phyloP scores from a whole-genome alignment of 1,140 invertebrate genomes.

The Procambarus virginalis region DNA sequence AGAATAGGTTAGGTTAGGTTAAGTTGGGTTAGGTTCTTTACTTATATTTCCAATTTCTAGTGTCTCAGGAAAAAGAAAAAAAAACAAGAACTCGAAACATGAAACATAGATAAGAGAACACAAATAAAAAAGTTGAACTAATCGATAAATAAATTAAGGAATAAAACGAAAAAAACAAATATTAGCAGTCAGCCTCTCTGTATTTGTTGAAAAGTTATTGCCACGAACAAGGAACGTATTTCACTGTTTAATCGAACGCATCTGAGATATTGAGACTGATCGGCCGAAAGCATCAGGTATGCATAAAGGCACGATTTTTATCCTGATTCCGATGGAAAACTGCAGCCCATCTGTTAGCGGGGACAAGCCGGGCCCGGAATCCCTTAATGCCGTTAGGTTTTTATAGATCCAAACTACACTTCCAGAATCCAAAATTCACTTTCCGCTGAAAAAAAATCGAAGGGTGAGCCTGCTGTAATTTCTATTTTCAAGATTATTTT shows the following conservation, averaged over 20 bases:
- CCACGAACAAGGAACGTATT: slow-evolving; percentile 13
- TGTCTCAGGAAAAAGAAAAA: too few relatives aligned
- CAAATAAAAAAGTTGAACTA: too few relatives aligned
- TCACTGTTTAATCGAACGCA: slow-evolving; percentile 14
- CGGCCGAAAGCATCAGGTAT: slow-evolving; percentile 49
- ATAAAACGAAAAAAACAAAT: not conserved
- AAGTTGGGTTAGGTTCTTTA: too few relatives aligned
- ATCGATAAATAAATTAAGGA: too few relatives aligned
- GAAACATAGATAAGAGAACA: too few relatives aligned
- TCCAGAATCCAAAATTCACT: slow-evolving; percentile 60
- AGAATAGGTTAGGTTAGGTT: too few relatives aligned
- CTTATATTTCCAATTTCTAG: too few relatives aligned
- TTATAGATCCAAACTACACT: slow-evolving; percentile 59
- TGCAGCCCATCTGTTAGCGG: slow-evolving; percentile 58
- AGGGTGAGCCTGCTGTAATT: slow-evolving; percentile 18
- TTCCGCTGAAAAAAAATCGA: slow-evolving; percentile 19
- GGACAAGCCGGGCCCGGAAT: slow-evolving; percentile 54
- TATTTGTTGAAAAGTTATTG: not conserved
- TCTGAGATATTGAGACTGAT: slow-evolving; percentile 41
- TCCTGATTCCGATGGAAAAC: slow-evolving; percentile 62
- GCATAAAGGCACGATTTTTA: slow-evolving; percentile 57
- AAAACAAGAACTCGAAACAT: too few relatives aligned
- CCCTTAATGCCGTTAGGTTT: slow-evolving; percentile 64
- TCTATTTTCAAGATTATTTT: slow-evolving; percentile 34
- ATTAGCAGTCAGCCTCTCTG: not conserved